Evolutionary conservation across 2,113 vertebrate genomes (phyloP), one percentile per base, ranked within the genome.

Genomic region (Leiothrix lutea): DNA sequence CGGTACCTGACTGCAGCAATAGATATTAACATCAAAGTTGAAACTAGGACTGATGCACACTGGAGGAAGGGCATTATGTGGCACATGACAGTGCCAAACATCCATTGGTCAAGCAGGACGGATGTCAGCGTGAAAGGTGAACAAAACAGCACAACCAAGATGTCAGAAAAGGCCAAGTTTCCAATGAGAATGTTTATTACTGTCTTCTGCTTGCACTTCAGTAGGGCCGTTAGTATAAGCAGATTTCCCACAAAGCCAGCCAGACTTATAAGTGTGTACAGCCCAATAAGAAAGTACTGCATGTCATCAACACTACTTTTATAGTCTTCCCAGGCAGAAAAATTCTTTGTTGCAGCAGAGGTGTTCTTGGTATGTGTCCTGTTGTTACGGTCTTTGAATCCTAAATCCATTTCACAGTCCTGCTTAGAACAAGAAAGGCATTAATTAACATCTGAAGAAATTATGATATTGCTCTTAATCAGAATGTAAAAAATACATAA

Each of bases 151-250:
- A 98, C 98, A 23, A 98, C 98, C 88, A 98, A 95, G 86, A 98
- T 98, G 89, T 98, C 98, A n/a, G 98, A 98, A 92, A 98, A 98
- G 28, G 98, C 98, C 91, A 98, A 67, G 71, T 98, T 98, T 47
- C 98, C 97, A 33, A 98, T 98, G n/a, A 98, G 98, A 75, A 98
- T 97, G 66, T 98, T 98, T 58, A 98, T 98, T 17, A 98, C 96
- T 6, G 98, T 98, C 92, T 98, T 98, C 96, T 98, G 98, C 75
- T 98, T 98, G 58, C 96, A 96, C 89, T 97, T 98, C 38, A 97
- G 93, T 26, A 98, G 95, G 72, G 98, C 98, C 12, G 86, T 92
- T 50, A 98, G 93, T 86, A 98, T 98, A 71, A 98, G 97, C 5
- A 98, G 92, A 86, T 98, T 98, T 80, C 98, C 98, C 94, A 98